Evolutionary conservation across 2,888 invertebrate species (phyloP).

Genomic region (Dascillus cervinus): DNA sequence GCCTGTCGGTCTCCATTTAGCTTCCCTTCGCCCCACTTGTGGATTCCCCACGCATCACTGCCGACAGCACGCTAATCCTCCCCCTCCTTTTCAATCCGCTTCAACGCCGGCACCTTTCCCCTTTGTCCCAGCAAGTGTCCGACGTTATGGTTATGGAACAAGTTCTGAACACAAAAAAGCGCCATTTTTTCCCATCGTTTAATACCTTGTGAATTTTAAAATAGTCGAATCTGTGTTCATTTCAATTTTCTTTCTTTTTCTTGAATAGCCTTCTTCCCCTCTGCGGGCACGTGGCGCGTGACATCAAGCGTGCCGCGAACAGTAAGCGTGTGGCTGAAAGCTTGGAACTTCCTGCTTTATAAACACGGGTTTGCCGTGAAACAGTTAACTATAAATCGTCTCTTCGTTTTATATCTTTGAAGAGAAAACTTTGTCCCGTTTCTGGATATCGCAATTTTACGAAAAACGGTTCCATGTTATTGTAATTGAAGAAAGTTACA

Average conservation of each 20-base stretch:
- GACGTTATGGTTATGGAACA: not conserved
- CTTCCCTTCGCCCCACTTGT: constrained; percentile 21
- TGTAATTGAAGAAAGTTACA: no score
- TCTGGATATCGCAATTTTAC: no score
- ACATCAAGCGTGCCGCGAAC: constrained; percentile 24
- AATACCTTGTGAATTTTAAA: no score
- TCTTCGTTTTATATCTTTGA: no score
- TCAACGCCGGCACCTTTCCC: constrained; percentile 3
- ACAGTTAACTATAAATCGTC: no score
- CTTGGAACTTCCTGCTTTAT: constrained; percentile 25
- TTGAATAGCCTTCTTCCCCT: constrained; percentile 10
- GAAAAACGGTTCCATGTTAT: no score
- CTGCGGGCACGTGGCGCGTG: constrained; percentile 19
- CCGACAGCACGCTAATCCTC: constrained; percentile 19
- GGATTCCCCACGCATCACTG: constrained; percentile 26
- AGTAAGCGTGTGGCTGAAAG: constrained; percentile 20
- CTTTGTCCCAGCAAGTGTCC: constrained; percentile 1
- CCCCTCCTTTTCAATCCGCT: constrained; percentile 14
- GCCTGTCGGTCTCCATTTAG: not conserved
- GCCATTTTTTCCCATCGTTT: no score
- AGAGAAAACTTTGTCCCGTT: no score
- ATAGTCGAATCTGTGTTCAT: not conserved
- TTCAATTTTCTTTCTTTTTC: constrained; percentile 2
- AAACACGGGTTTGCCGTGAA: no score
- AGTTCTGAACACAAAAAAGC: no score